Evolutionary conservation across 2,888 invertebrate species (phyloP).

Genomic region (Arrhopalites spinosus): DNA sequence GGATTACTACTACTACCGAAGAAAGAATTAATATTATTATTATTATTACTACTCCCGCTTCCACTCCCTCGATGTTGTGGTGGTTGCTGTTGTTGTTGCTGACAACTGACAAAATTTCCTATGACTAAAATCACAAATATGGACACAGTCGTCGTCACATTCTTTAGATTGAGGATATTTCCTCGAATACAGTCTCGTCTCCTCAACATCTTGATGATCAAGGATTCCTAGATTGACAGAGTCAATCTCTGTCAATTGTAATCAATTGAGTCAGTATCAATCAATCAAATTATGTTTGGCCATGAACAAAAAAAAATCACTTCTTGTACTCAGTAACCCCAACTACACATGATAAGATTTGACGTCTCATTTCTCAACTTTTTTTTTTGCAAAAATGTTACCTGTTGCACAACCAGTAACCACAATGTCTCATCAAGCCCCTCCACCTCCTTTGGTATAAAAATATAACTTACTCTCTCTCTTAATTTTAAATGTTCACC

Average conservation of each 20-base stretch:
- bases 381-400: too few relatives aligned
- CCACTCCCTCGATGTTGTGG: slow-evolving; percentile 11
- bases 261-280: too few relatives aligned
- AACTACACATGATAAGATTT: too few relatives aligned
- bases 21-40: slow-evolving; percentile 9
- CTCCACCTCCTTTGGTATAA: too few relatives aligned
- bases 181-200: not conserved
- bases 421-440: too few relatives aligned
- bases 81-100: not conserved
- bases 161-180: not conserved
- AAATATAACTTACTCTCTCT: too few relatives aligned
- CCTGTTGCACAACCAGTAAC: too few relatives aligned
- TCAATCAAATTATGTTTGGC: too few relatives aligned
- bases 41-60: slow-evolving; percentile 18
- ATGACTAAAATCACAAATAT: not conserved
- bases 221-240: not conserved
- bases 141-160: not conserved
- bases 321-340: too few relatives aligned
- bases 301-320: too few relatives aligned
- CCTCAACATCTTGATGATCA: not conserved
- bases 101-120: slow-evolving; percentile 6
- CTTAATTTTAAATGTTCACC: too few relatives aligned
- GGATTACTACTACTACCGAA: not conserved
- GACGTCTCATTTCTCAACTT: too few relatives aligned
- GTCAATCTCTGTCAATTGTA: not conserved